These are phyloP conservation scores for Phania funesta DNA, from an alignment of 2,888 invertebrate genomes.

Conservation along the genomic window DNA sequence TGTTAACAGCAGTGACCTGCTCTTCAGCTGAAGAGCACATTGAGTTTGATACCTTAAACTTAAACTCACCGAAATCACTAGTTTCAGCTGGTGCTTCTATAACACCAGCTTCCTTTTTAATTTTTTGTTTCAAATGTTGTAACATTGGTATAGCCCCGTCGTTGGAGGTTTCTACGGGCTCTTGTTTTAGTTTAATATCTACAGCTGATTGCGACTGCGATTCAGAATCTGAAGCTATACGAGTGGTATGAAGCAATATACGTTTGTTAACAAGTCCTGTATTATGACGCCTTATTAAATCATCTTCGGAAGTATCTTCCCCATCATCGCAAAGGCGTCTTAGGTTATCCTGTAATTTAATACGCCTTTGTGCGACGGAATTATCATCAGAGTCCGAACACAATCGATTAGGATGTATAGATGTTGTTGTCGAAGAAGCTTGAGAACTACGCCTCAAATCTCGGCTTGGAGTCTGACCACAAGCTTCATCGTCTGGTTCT, in stretches of 20 bases:
- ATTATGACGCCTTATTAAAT: slow-evolving; percentile 75
- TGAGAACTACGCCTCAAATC: slow-evolving; percentile 69
- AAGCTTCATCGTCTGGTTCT: slow-evolving; percentile 77
- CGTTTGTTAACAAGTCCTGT: slow-evolving; percentile 83
- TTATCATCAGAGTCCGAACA: slow-evolving; percentile 82
- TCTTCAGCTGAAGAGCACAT: slow-evolving; percentile 81
- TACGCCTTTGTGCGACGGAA: slow-evolving; percentile 73
- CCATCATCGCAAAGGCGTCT: slow-evolving; percentile 81
- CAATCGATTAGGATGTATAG: slow-evolving; percentile 71
- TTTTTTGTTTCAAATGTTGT: slow-evolving; percentile 82
- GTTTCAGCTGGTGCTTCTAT: slow-evolving; percentile 29
- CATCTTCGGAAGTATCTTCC: slow-evolving; percentile 77
- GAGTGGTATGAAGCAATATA: slow-evolving; percentile 84
- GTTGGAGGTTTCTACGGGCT: slow-evolving; percentile 57
- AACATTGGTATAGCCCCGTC: slow-evolving; percentile 60
- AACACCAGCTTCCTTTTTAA: slow-evolving; percentile 81
- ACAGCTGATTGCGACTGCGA: slow-evolving; percentile 74
- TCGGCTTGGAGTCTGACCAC: slow-evolving; percentile 73
- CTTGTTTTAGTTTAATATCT: slow-evolving; percentile 71
- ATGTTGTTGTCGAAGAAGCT: slow-evolving; percentile 59
- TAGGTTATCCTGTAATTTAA: slow-evolving; percentile 81
- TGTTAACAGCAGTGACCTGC: slow-evolving; percentile 68
- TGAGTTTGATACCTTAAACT: slow-evolving; percentile 72
- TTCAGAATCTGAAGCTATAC: slow-evolving; percentile 88
- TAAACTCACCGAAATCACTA: slow-evolving; percentile 69